Evolutionary conservation across 2,797 vertebrate species (phyloP).

Genomic region (Phalloptychus januarius): DNA sequence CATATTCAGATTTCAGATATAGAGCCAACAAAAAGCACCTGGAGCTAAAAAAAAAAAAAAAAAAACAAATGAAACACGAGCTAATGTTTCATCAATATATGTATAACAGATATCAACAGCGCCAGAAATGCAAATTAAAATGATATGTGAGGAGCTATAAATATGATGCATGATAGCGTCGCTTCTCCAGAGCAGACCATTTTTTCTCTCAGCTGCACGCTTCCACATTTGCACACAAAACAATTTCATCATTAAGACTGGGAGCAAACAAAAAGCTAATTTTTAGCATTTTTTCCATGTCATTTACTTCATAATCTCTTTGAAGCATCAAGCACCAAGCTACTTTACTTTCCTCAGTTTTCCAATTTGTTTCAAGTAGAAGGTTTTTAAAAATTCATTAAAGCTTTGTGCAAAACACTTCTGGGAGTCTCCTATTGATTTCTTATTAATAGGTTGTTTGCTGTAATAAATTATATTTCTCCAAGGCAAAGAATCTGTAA

Average conservation of each 20-base stretch:
- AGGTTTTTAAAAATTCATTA: slow-evolving; percentile 79
- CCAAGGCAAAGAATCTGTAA: slow-evolving; percentile 67
- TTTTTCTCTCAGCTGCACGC: slow-evolving; percentile 9
- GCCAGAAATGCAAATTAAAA: slow-evolving; percentile 61
- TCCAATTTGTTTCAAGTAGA: slow-evolving; percentile 70
- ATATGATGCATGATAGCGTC: slow-evolving; percentile 38
- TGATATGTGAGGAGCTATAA: slow-evolving; percentile 59
- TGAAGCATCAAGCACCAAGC: slow-evolving; percentile 25
- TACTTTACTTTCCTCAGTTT: slow-evolving; percentile 54
- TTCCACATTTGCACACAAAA: slow-evolving; percentile 26
- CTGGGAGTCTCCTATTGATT: slow-evolving; percentile 75
- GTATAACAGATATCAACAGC: slow-evolving; percentile 56
- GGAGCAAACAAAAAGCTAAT: slow-evolving; percentile 26
- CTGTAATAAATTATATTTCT: slow-evolving; percentile 73
- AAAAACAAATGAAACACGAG: slow-evolving; percentile 55
- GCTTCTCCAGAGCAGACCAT: slow-evolving; percentile 10
- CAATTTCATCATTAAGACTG: slow-evolving; percentile 29
- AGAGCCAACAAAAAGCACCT: slow-evolving; percentile 32
- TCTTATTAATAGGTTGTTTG: slow-evolving; percentile 82
- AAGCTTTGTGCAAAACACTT: slow-evolving; percentile 67
- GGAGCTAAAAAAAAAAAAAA: slow-evolving; percentile 63
- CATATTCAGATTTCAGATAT: slow-evolving; percentile 22
- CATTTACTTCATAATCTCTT: slow-evolving; percentile 38
- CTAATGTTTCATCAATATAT: slow-evolving; percentile 44
- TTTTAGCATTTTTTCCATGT: slow-evolving; percentile 13